Evolutionary conservation across 2,113 vertebrate species (phyloP), one percentile per base, ranked within the genome.

Genomic region (Lamprologus ornatipinnis): DNA sequence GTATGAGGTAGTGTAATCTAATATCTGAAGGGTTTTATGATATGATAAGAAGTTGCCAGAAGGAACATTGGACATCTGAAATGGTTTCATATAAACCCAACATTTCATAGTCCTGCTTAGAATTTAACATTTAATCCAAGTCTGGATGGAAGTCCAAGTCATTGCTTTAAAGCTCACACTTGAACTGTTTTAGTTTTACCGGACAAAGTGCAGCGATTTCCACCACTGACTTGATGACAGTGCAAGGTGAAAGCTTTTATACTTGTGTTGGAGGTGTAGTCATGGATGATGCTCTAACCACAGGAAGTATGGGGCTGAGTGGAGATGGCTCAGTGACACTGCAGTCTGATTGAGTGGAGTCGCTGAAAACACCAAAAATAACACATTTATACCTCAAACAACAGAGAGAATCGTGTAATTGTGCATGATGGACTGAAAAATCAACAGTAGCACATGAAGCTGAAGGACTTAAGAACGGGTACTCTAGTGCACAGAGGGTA

Each of bases 221-320:
- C n/a, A 9, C 21, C 2, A 7, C 6, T 73, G 28, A 19, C 33
- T 49, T 14, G 6, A 68, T 35, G 51, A 60, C 60, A 81, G 15
- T 3, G 57, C 60, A 65, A 63, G 82, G 79, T 86, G 55, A 60
- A 87, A 90, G 80, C 80, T 87, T 92, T 87, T 85, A 63, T 51
- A 83, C 35, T 65, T 63, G 35, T 53, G 15, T 82, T 37, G 28
- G 14, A 80, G 19, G 12, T 81, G 9, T n/a, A 63, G 33, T 31
- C 49, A 5, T 6, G 40, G 49, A 78, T 70, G n/a, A 21, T 31
- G 81, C 35, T 86, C 23, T 49, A 86, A 88, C 57, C 60, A 80
- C 57, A 49, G 35, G 55, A 80, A 85, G 70, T 26, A 78, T 19
- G 28, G 17, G 45, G 78, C 45, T 88, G 45, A 23, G 37, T 65